Percentiles rank a stretch among this genome's conserved stretches.
phyloP scores from a whole-genome alignment of 2,888 invertebrate genomes.

The Cyclophora albipunctata region DNA sequence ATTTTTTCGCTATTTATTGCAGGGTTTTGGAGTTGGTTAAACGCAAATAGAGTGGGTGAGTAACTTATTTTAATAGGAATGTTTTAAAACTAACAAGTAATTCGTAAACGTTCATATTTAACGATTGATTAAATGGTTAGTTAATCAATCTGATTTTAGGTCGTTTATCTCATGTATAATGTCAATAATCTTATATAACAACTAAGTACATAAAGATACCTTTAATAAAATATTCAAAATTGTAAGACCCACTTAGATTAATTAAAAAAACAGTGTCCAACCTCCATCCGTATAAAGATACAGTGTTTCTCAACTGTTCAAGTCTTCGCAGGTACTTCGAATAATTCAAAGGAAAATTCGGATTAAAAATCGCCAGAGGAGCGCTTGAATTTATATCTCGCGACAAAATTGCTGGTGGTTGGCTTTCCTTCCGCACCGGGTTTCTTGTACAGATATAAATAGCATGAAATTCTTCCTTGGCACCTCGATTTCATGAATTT shows the following conservation, averaged over 20 bases:
- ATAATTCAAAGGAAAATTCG: conserved; percentile 51
- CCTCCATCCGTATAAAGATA: too few species aligned
- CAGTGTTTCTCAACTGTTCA: conserved; percentile 12
- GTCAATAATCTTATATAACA: too few species aligned
- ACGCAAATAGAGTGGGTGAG: conserved; percentile 2
- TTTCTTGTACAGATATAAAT: conserved; percentile 32
- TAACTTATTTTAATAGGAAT: not conserved
- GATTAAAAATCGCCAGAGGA: conserved; percentile 45
- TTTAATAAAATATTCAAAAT: too few species aligned
- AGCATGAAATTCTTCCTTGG: conserved; percentile 36
- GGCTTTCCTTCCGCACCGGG: conserved; percentile 41
- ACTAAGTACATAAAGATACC: too few species aligned
- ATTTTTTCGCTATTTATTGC: not conserved
- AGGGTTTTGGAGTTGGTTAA: conserved; percentile 7
- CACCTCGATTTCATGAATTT: conserved; percentile 52
- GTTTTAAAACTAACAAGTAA: too few species aligned
- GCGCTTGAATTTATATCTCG: conserved; percentile 46
- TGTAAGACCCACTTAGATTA: too few species aligned
- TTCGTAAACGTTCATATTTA: too few species aligned
- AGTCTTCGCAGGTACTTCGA: conserved; percentile 26
- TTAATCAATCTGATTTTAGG: too few species aligned
- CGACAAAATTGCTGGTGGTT: conserved; percentile 43
- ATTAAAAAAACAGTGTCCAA: too few species aligned
- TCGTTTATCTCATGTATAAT: too few species aligned
- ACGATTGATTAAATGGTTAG: too few species aligned